Evolutionary conservation across 2,797 vertebrate genomes (phyloP).

Genomic region (Rhabdomys pumilio): DNA sequence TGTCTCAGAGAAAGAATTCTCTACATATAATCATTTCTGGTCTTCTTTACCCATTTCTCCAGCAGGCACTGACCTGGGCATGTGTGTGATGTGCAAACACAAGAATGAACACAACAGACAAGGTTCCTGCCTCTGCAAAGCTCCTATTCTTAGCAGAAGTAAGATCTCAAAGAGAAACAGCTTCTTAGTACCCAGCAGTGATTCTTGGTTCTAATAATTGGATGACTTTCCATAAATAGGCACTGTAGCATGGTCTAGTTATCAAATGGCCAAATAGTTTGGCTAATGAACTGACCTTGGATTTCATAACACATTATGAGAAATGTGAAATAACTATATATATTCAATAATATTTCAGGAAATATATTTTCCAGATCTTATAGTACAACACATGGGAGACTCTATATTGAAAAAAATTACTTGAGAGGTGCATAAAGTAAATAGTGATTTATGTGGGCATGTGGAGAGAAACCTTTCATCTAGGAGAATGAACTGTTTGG

Average conservation of each 20-base stretch:
- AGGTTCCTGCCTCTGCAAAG: not conserved
- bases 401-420: not conserved
- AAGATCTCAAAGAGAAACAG: not conserved
- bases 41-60: constrained; percentile 16
- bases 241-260: not conserved
- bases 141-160: not conserved
- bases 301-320: not conserved
- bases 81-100: not conserved
- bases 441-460: no score
- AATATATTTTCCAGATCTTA: not conserved
- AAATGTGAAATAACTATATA: not conserved
- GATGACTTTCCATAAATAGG: not conserved
- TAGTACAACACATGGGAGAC: not conserved
- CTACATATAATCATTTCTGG: not conserved
- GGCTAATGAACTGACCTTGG: not conserved
- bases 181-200: not conserved
- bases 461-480: not conserved
- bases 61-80: not conserved
- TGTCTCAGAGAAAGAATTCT: constrained; percentile 47
- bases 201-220: not conserved
- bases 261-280: not conserved
- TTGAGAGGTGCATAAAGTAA: not conserved
- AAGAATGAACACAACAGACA: not conserved
- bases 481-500: not conserved
- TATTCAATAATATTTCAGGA: not conserved